phyloP scores from a whole-genome alignment of 2,113 vertebrate species.

The Gambusia holbrooki region DNA sequence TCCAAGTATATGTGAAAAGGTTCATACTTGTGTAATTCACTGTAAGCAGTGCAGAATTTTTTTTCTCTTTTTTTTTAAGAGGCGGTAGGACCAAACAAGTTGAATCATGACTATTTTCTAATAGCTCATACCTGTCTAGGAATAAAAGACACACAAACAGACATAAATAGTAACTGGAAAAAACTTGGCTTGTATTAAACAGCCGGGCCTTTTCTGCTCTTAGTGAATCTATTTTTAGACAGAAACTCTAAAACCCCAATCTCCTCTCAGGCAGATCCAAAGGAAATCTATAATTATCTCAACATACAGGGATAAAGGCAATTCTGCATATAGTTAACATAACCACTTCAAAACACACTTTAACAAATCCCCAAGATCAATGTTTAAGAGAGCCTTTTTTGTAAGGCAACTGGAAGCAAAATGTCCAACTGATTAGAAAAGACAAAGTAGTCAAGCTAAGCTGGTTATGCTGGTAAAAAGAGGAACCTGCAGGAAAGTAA shows the following conservation, averaged over 20 bases:
- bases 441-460: constrained; percentile 1
- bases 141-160: constrained; percentile 30
- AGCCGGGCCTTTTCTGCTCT: neutral
- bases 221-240: constrained; percentile 53
- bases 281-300: constrained; percentile 29
- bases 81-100: constrained; percentile 40
- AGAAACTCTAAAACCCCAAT: constrained; percentile 23
- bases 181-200: constrained; percentile 36
- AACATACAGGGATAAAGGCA: constrained; percentile 37
- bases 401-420: constrained; percentile 2
- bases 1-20: neutral
- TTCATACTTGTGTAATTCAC: neutral
- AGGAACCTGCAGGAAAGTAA: constrained; percentile 32
- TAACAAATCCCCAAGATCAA: neutral
- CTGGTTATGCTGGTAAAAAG: constrained; percentile 11
- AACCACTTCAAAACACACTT: neutral
- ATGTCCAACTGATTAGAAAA: constrained; percentile 15
- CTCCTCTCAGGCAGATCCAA: constrained; percentile 32
- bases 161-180: constrained; percentile 52
- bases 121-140: constrained; percentile 57
- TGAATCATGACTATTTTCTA: constrained; percentile 53
- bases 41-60: neutral
- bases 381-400: constrained; percentile 1
- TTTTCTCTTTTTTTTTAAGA: neutral
- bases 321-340: constrained; percentile 22